phyloP scores from a whole-genome alignment of 1,140 invertebrate genomes.

The Onthophagus taurus region DNA sequence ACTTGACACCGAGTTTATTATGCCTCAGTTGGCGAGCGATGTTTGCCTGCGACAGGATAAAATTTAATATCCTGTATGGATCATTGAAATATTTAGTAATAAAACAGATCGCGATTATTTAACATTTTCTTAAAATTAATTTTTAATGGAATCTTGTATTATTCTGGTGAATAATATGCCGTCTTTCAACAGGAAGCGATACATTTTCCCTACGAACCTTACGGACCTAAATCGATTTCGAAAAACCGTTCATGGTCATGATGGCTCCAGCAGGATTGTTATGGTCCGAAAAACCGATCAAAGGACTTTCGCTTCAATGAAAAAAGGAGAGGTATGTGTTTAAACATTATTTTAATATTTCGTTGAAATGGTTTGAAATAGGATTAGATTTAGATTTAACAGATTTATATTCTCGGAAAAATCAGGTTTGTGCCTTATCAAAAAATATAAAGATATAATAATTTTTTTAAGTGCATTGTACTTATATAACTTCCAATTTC shows the following conservation, averaged over 20 bases:
- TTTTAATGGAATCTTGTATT: too few species aligned
- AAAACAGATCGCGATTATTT: slow-evolving; percentile 9
- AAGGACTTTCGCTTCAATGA: slow-evolving; percentile 41
- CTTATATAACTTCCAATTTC: too few species aligned
- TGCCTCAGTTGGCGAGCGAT: slow-evolving; percentile 18
- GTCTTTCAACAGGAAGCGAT: slow-evolving; percentile 28
- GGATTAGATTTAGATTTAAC: too few species aligned
- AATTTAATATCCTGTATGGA: slow-evolving; percentile 11
- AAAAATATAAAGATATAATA: too few species aligned
- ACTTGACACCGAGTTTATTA: too few species aligned
- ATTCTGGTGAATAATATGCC: slow-evolving; percentile 3
- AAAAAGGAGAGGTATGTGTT: slow-evolving; percentile 34
- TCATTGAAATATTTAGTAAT: slow-evolving; percentile 3
- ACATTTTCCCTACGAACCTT: slow-evolving; percentile 30
- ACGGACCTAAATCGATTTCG: slow-evolving; percentile 34
- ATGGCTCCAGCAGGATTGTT: slow-evolving; percentile 48
- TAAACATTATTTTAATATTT: too few species aligned
- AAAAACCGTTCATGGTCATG: slow-evolving; percentile 47
- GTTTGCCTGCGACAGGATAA: slow-evolving; percentile 19
- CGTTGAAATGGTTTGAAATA: too few species aligned
- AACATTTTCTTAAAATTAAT: not conserved
- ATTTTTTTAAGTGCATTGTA: too few species aligned
- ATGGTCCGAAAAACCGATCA: slow-evolving; percentile 56
- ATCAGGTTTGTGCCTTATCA: too few species aligned
- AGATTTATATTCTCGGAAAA: too few species aligned